Conservation (phyloP, 2,113 vertebrate species). For the Piprites chloris region DNA sequence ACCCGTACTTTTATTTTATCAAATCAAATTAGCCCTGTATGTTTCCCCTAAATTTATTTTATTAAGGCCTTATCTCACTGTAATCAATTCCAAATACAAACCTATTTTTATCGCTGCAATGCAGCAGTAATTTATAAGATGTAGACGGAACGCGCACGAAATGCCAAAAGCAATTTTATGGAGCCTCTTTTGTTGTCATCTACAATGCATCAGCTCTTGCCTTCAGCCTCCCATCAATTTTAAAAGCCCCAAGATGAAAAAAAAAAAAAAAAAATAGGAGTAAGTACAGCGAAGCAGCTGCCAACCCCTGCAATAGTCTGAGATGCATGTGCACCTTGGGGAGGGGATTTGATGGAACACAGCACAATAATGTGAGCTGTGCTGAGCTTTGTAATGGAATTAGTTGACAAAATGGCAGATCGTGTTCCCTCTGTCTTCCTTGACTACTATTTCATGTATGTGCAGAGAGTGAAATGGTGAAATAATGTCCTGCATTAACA, state of each 20-base stretch:
- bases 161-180: slow-evolving; percentile 61
- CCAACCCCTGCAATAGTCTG: not conserved
- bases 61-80: slow-evolving; percentile 50
- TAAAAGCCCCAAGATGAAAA: slow-evolving; percentile 23
- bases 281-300: not conserved
- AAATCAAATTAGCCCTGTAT: slow-evolving; percentile 23
- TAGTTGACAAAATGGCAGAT: not conserved
- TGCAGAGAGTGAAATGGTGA: not conserved
- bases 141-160: slow-evolving; percentile 28
- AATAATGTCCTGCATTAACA: not conserved
- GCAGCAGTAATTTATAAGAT: slow-evolving; percentile 55
- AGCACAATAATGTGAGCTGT: not conserved
- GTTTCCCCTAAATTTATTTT: not conserved
- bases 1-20: slow-evolving; percentile 21
- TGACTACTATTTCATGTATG: not conserved
- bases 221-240: slow-evolving; percentile 51
- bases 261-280: not conserved
- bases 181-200: slow-evolving; percentile 59
- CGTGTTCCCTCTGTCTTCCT: not conserved
- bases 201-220: slow-evolving; percentile 50
- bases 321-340: not conserved
- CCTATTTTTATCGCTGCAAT: slow-evolving; percentile 41
- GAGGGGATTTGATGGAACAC: not conserved
- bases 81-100: slow-evolving; percentile 64
- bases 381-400: not conserved